Evolutionary conservation across 2,113 vertebrate genomes (phyloP).

Genomic region (human): GRCh38 chr5:92852001-92852500

Average conservation of each 20-base stretch:
- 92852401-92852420: constrained; percentile 37
- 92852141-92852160: constrained; percentile 42
- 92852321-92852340: constrained; percentile 73
- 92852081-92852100: constrained; percentile 1
- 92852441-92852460: constrained; percentile 73
- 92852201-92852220: constrained; percentile 67
- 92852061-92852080: background rate
- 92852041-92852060: background rate
- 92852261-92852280: constrained; percentile 68
- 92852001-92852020: background rate
- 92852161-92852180: constrained; percentile 59
- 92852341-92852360: constrained; percentile 73
- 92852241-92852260: constrained; percentile 69
- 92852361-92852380: constrained; percentile 69
- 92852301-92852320: constrained; percentile 68
- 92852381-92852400: constrained; percentile 76
- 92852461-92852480: constrained; percentile 75
- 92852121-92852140: background rate
- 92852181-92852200: constrained; percentile 34
- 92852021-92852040: background rate
- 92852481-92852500: constrained; percentile 78
- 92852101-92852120: background rate
- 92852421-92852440: constrained; percentile 76
- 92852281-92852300: constrained; percentile 61
- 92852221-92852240: constrained; percentile 49